These are phyloP conservation scores for Cichladusa arquata DNA, from an alignment of 2,113 vertebrate species.

Conservation along the genomic window DNA sequence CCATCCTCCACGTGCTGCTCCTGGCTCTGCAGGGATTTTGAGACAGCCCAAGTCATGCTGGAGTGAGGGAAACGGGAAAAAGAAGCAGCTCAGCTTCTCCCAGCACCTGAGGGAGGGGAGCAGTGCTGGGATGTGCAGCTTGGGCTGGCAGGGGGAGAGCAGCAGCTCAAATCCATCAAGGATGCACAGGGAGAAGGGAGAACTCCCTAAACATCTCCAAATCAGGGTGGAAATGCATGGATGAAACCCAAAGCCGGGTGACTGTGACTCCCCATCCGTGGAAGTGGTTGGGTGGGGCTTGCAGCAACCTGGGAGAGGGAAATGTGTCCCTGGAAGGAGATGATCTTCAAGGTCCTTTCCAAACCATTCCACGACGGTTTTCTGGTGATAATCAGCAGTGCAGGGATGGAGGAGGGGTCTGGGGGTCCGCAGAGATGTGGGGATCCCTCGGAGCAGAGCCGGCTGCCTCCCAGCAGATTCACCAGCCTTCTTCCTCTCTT, in stretches of 20 bases:
- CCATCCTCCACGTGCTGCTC: neutral
- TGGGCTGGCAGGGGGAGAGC: neutral
- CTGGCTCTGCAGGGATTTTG: accelerated
- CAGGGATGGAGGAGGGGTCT: neutral
- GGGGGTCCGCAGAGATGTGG: neutral
- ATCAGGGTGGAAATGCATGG: neutral
- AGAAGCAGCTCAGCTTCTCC: neutral
- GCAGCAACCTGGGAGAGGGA: neutral
- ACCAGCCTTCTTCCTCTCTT: neutral
- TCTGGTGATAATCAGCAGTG: neutral
- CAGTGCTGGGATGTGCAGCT: accelerated
- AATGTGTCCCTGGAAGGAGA: neutral
- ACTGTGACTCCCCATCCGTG: neutral
- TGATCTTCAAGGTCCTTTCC: neutral
- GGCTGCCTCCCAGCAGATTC: neutral
- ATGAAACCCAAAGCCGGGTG: neutral
- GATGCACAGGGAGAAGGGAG: accelerated
- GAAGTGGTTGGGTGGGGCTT: neutral
- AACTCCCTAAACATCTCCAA: neutral
- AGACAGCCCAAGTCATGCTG: accelerated
- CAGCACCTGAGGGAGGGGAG: neutral
- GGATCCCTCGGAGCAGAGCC: accelerated
- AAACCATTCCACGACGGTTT: neutral
- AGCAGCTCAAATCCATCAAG: neutral
- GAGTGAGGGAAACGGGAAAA: neutral